phyloP scores from a whole-genome alignment of 1,140 invertebrate genomes.

The Heliconius congener region DNA sequence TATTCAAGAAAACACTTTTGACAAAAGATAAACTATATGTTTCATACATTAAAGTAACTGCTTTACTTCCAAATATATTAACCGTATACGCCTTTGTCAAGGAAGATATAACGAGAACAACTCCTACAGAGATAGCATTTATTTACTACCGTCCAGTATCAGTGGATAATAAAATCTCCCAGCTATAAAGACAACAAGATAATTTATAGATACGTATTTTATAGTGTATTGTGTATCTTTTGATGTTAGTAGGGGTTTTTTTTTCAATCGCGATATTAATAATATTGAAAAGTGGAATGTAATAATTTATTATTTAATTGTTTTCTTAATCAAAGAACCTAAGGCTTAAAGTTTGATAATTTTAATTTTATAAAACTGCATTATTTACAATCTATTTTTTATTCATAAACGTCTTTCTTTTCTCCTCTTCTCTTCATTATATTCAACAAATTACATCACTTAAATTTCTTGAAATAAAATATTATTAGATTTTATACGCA shows the following conservation, averaged over 20 bases:
- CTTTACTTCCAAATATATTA: not conserved
- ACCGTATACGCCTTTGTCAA: not conserved
- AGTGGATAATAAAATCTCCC: constrained; percentile 7
- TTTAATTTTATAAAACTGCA: no score
- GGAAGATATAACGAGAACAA: not conserved
- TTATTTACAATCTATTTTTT: no score
- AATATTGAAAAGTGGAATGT: no score
- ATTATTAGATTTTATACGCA: no score
- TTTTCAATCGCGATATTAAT: not conserved
- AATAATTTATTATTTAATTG: no score
- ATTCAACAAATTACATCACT: no score
- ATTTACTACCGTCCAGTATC: constrained; percentile 12
- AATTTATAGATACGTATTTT: constrained; percentile 11
- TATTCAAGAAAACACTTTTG: no score
- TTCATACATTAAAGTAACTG: not conserved
- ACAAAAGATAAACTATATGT: not conserved
- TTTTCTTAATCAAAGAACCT: no score
- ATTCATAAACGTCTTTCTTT: no score
- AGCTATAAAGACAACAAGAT: constrained; percentile 5
- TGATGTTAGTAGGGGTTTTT: not conserved
- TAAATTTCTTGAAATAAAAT: no score
- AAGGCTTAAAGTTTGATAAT: no score
- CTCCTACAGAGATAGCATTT: not conserved
- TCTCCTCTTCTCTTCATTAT: no score
- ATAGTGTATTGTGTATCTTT: not conserved